Evolutionary conservation across 2,888 invertebrate genomes (phyloP), one percentile per base, ranked within the genome.

Genomic region (Thereva unica): DNA sequence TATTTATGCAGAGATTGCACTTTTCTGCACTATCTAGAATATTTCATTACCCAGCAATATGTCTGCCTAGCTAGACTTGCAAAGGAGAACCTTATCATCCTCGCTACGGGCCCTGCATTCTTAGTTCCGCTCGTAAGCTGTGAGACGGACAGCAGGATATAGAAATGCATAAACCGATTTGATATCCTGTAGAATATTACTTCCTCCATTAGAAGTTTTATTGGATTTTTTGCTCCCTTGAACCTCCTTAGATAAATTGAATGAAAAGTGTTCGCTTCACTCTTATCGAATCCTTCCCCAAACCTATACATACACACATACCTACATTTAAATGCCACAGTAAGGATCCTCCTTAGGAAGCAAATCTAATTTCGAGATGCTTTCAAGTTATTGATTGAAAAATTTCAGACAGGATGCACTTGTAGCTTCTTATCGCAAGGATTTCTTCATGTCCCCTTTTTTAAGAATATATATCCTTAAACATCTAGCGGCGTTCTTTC

Each of bases 111-210:
- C 23, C 23, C 23, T 23, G 23, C 23, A 23, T 23, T 23, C 23
- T 23, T 23, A 23, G 23, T 23, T 23, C 23, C 23, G 23, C 23
- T 23, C 2, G 23, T 59, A 59, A 59, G 57, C 57, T 59, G 45
- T 10, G 37, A 59, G 38, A 7, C 47, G 57, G 66, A 53, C 57
- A 37, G 64, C 64, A 67, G 67, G 55, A 67, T 67, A 64, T 56
- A 67, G 35, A 68, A 68, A 54, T 68, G 66, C 66, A 68, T 61
- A 61, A 68, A 66, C 66, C 68, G 66, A 68, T 68, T 68, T 66
- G 65, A 68, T 68, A 68, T 68, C 68, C 68, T 68, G 68, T 38
- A 64, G 68, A 59, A 68, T 68, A 68, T 68, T 68, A 66, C 66
- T 68, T 68, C 68, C 68, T 68, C 68, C 66, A 66, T 66, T 61